These are phyloP conservation scores for Corythornis madagascariensis DNA, from an alignment of 2,113 vertebrate species.

Conservation along the genomic window DNA sequence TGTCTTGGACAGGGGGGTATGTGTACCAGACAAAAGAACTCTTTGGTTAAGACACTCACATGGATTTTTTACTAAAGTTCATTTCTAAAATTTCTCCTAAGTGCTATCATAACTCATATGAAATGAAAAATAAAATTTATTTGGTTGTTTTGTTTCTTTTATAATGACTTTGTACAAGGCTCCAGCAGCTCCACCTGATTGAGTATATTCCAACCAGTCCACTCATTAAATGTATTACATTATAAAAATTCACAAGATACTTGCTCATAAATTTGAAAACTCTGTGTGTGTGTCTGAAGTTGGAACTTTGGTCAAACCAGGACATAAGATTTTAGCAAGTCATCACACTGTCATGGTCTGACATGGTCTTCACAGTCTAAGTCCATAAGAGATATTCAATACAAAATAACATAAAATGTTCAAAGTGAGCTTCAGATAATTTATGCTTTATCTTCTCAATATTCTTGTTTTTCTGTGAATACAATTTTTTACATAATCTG, in stretches of 20 bases:
- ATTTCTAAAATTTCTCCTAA: neutral
- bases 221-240: neutral
- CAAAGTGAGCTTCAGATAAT: neutral
- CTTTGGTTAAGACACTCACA: neutral
- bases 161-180: neutral
- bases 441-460: neutral
- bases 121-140: neutral
- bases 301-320: neutral
- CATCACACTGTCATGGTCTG: neutral
- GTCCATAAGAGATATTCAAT: neutral
- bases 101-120: neutral
- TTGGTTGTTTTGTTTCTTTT: neutral
- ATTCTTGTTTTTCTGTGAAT: neutral
- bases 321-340: neutral
- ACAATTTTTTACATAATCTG: neutral
- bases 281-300: neutral
- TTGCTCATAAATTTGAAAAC: neutral
- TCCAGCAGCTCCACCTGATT: neutral
- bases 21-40: neutral
- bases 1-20: rapidly evolving
- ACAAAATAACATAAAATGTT: neutral
- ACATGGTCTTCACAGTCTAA: neutral
- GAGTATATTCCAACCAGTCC: neutral
- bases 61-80: neutral
- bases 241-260: neutral